These are phyloP conservation scores for Onychorhynchus coronatus DNA, from an alignment of 2,113 vertebrate species.

Conservation along the genomic window DNA sequence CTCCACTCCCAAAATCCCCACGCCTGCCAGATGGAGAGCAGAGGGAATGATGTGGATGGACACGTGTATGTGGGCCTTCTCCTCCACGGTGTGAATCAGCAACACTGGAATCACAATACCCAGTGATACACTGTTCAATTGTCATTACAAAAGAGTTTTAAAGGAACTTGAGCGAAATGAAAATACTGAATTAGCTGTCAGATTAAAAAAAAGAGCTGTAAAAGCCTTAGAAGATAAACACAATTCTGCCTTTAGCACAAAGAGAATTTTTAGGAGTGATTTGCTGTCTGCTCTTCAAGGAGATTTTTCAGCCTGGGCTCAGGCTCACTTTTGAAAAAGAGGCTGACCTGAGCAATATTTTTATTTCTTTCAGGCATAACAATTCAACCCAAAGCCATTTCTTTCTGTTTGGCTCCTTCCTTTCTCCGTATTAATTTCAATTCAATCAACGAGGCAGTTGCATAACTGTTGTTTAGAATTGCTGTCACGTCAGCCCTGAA, in stretches of 20 bases:
- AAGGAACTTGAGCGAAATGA: background rate
- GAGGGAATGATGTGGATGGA: background rate
- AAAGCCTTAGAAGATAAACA: background rate
- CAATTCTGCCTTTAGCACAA: background rate
- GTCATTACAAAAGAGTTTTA: background rate
- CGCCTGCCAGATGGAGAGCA: background rate
- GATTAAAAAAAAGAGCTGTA: background rate
- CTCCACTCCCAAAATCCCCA: background rate
- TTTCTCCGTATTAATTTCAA: slow-evolving; percentile 43
- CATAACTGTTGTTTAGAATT: slow-evolving; percentile 60
- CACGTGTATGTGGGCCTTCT: background rate
- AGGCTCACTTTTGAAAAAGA: background rate
- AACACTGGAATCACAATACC: background rate
- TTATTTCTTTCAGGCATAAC: background rate
- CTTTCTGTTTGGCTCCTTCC: slow-evolving; percentile 14
- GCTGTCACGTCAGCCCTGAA: slow-evolving; percentile 43
- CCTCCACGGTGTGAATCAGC: background rate
- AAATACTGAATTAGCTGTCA: background rate
- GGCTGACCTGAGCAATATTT: background rate
- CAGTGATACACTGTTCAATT: accelerated
- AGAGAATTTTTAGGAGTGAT: background rate
- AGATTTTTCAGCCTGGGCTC: background rate
- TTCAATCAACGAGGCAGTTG: slow-evolving; percentile 45
- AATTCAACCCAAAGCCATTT: background rate
- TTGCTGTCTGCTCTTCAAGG: background rate